Base-by-base conservation (phyloP, 1,140 invertebrate species). In the Psilanteris sp. region DNA sequence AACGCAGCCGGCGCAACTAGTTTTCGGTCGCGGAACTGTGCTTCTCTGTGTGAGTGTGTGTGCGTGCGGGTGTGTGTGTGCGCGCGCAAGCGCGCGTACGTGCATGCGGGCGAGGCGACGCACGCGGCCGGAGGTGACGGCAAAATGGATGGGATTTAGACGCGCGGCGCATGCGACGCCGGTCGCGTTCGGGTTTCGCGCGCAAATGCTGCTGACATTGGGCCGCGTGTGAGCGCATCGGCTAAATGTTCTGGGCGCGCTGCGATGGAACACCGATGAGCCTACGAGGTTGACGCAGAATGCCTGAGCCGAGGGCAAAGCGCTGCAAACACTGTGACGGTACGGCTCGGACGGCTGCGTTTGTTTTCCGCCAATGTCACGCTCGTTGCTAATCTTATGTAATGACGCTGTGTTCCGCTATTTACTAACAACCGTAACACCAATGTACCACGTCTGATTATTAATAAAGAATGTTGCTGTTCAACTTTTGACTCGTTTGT, bases 291-390 rank as follows among this genome's bases (percentile, higher is more conserved):
- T 82, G 83, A 82, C 86, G 78, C 87, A 89, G 87, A 89, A 88
- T 89, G 87, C 87, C 87, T 89, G 87, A 89, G 83, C 87, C 87
- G 76, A 89, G 87, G 84, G 87, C 87, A 75, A 89, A 89, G 83
- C 87, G 87, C 85, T 89, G 87, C 83, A 89, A 89, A 88, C 87
- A 89, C 87, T 88, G 87, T 89, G 87, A 89, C 86, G 87, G 87
- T 89, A 89, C 83, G 86, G 41, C 79, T 79, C 61, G 18, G 41
- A 22, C 41, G 2, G 36, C n/a, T n/a, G 43, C 13, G 24, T 50
- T 50, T 68, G 64, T 61, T 43, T 52, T 39, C 7, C 46, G 22
- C 8, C 9, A 27, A 29, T 50, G 54, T 18, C 18, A 36, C 37
- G 9, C 26, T 15, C 48, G 39, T 61, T 39, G 27, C 34, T 68